Base-by-base conservation (phyloP, 2,113 vertebrate species). In the Pipa parva region DNA sequence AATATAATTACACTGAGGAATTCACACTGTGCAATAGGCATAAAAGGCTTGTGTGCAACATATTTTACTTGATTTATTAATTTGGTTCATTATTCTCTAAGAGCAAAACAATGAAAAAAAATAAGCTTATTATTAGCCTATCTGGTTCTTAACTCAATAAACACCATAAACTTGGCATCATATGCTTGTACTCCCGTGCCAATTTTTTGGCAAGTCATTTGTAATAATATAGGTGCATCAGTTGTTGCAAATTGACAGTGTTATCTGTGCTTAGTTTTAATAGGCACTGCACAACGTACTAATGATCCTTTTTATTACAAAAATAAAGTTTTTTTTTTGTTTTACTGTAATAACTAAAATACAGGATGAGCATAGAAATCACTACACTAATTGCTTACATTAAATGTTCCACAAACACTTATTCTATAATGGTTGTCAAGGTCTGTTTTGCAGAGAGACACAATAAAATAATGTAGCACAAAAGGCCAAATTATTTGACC, bases 401-500 rank as follows among this genome's bases (percentile, higher is more conserved):
- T 59, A 42, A 39, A 24, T 59, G 57, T 39, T 8, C 22, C 22
- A 26, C 36, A 42, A 24, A 26, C 13, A 42, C 10, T 59, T 39
- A 39, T 59, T 18, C 25, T 59, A 39, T 37, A 59, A 59, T 59
- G 12, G 33, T 24, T 25, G 21, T 42, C 33, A 36, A 58, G 57
- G 33, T 59, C 18, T 59, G 21, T 42, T 25, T 59, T 59, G 13
- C 18, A 36, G 17, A 26, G 31, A 58, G 20, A 20, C 8, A 15
- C 12, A 24, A 13, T 17, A 39, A 33, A 59, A 59, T 20, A 17
- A 59, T 33, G 17, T 42, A 22, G 57, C 33, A 59, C 57, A 59
- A 25, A 39, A 59, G 57, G 57, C n/a, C 36, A 59, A 22, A 42
- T 42, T 25, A 59, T 21, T 24, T 39, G 22, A 59, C 57, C 36